phyloP scores from a whole-genome alignment of 2,888 invertebrate genomes.

The Hedya salicella region DNA sequence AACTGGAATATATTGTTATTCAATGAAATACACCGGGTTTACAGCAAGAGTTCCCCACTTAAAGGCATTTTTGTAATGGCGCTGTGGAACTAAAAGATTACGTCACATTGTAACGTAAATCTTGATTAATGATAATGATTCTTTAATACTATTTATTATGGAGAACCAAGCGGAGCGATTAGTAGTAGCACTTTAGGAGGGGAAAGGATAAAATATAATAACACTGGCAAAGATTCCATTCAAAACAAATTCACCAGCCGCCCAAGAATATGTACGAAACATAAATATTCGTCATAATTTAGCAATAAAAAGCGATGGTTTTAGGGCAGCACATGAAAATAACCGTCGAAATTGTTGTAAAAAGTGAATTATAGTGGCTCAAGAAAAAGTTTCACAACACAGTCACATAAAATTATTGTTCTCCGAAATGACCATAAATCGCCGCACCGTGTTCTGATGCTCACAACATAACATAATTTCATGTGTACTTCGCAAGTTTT shows the following conservation, averaged over 20 bases:
- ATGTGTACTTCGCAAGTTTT: neutral
- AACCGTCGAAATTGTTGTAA: constrained; percentile 30
- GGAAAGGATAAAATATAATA: constrained; percentile 5
- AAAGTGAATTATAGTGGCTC: constrained; percentile 12
- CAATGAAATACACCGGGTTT: neutral
- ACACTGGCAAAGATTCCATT: neutral
- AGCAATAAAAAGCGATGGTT: neutral
- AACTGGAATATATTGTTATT: neutral
- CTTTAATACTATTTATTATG: constrained; percentile 39
- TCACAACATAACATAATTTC: constrained; percentile 12
- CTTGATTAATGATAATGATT: constrained; percentile 69
- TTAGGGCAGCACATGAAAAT: neutral
- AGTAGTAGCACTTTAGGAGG: constrained; percentile 9
- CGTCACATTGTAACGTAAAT: constrained; percentile 56
- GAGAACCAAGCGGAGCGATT: constrained; percentile 16
- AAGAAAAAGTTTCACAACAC: constrained; percentile 18
- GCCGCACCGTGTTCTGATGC: constrained; percentile 1
- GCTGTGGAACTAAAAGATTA: constrained; percentile 44
- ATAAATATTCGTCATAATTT: neutral
- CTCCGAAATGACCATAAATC: constrained; percentile 13
- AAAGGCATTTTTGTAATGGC: constrained; percentile 20
- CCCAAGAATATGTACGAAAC: neutral
- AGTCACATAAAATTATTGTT: constrained; percentile 5
- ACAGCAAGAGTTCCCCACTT: constrained; percentile 16
- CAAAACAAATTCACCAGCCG: neutral